Percentiles rank a stretch among this genome's conserved stretches.
These are phyloP conservation scores for Pachypanchax playfairii DNA, from an alignment of 2,113 vertebrate species.

Conservation along the genomic window DNA sequence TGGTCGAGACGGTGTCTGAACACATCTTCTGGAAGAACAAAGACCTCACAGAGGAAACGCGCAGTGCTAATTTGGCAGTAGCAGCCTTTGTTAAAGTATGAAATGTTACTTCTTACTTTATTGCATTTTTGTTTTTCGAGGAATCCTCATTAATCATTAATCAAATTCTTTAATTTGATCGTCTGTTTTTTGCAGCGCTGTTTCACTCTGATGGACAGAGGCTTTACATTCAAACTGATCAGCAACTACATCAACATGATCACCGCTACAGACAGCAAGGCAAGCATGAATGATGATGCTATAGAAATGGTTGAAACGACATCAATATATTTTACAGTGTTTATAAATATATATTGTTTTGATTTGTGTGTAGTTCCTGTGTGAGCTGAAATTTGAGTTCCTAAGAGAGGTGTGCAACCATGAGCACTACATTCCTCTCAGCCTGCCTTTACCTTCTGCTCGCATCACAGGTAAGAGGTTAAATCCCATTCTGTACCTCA, in stretches of 20 bases:
- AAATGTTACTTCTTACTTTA: no score
- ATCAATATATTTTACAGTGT: not conserved
- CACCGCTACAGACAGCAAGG: constrained; percentile 90
- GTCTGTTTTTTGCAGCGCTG: constrained; percentile 82
- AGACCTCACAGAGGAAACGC: constrained; percentile 90
- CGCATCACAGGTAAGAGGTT: constrained; percentile 65
- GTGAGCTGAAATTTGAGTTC: constrained; percentile 96
- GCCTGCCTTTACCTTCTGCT: constrained; percentile 90
- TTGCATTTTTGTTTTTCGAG: no score
- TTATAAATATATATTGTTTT: not conserved
- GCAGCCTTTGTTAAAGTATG: constrained; percentile 93
- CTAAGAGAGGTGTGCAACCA: constrained; percentile 96
- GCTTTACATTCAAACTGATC: constrained; percentile 92
- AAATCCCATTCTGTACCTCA: not conserved
- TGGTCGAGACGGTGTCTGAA: constrained; percentile 89
- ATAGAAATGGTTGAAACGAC: no score
- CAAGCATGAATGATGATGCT: constrained; percentile 52
- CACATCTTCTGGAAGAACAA: constrained; percentile 93
- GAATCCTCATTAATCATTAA: no score
- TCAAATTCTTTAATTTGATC: not conserved
- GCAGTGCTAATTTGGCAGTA: constrained; percentile 88
- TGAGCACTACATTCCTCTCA: constrained; percentile 95
- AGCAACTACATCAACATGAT: constrained; percentile 95
- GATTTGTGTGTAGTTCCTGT: constrained; percentile 80
- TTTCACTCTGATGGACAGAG: constrained; percentile 96